Evolutionary conservation across 37 sponge, comb jelly and placozoan species (phyloP).

Genomic region (Ephydatia muelleri): DNA sequence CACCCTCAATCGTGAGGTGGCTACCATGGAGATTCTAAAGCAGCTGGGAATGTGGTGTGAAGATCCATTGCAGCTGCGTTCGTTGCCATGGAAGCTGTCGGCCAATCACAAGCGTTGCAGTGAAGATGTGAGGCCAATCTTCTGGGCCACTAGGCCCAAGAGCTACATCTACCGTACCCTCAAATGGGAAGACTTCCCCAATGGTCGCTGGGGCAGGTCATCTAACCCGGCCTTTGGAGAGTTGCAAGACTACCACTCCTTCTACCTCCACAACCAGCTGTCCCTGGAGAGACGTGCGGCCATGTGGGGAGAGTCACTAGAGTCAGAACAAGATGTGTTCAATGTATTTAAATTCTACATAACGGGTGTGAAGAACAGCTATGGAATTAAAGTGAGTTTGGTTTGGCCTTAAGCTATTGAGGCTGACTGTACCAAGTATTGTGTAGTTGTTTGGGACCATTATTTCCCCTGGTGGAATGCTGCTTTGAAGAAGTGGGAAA

Average conservation of each 20-base stretch:
- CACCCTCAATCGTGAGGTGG: conserved; percentile 96
- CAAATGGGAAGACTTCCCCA: conserved; percentile 96
- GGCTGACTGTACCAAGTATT: no score
- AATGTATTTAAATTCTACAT: conserved; percentile 84
- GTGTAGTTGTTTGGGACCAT: no score
- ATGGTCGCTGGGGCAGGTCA: conserved; percentile 97
- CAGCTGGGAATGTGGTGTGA: conserved; percentile 88
- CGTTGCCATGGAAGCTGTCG: conserved; percentile 91
- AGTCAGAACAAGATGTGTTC: conserved; percentile 62
- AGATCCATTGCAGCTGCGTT: conserved; percentile 46
- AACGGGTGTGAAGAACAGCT: conserved; percentile 71
- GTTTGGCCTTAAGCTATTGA: neutral
- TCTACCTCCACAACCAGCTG: conserved; percentile 76
- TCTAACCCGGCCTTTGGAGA: conserved; percentile 96
- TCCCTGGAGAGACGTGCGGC: conserved; percentile 68
- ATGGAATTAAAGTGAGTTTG: conserved; percentile 72
- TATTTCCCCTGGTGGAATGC: no score
- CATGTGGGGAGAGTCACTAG: conserved; percentile 91
- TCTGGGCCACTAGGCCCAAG: conserved; percentile 94
- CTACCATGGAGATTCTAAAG: conserved; percentile 77
- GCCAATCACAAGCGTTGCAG: conserved; percentile 69
- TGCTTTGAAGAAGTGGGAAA: no score
- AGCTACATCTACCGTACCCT: conserved; percentile 90
- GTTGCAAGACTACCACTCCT: conserved; percentile 86
- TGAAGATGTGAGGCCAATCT: conserved; percentile 97